phyloP scores from a whole-genome alignment of 2,888 invertebrate species.

The Pandemis corylana region DNA sequence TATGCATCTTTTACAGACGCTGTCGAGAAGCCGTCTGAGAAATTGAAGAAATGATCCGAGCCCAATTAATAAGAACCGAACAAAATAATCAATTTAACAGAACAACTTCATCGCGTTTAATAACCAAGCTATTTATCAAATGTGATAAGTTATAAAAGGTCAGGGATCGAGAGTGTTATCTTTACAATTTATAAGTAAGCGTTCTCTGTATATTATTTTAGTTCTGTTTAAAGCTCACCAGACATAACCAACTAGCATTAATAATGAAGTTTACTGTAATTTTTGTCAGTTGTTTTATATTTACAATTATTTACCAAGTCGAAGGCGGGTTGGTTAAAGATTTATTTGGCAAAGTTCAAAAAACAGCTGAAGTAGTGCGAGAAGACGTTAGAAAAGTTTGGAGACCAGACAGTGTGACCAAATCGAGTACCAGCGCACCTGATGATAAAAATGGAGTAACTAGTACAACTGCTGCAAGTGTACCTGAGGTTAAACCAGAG shows the following conservation, averaged over 20 bases:
- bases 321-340: conserved; percentile 53
- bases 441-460: conserved; percentile 20
- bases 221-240: conserved; percentile 20
- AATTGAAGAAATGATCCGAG: conserved; percentile 6
- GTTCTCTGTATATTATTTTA: conserved; percentile 12
- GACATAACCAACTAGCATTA: conserved; percentile 15
- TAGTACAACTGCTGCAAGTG: conserved; percentile 3
- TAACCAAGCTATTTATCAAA: conserved; percentile 10
- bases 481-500: conserved; percentile 3
- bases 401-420: conserved; percentile 41
- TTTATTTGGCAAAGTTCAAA: conserved; percentile 55
- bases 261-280: conserved; percentile 57
- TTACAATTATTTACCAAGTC: conserved; percentile 50
- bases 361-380: conserved; percentile 51
- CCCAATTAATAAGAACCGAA: neutral
- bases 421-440: conserved; percentile 25
- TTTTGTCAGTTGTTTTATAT: conserved; percentile 53
- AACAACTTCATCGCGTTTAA: neutral
- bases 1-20: conserved; percentile 47
- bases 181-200: conserved; percentile 41
- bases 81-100: neutral
- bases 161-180: conserved; percentile 54
- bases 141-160: conserved; percentile 54
- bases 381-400: conserved; percentile 52
- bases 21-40: conserved; percentile 36